Conservation (phyloP, 2,797 vertebrate genomes). For the Cossypha niveicapilla region DNA sequence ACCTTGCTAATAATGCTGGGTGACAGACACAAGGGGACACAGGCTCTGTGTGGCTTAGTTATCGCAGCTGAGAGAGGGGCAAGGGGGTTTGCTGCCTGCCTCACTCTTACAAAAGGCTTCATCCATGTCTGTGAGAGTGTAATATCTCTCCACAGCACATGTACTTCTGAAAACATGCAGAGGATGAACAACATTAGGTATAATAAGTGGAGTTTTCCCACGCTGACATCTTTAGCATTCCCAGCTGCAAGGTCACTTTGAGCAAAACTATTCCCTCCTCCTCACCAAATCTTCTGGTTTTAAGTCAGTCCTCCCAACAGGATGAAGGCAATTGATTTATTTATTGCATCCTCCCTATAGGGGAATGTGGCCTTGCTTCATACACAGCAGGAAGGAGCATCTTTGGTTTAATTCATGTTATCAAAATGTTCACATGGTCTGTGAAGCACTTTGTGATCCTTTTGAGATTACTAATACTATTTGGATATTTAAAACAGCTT, state of each 20-base stretch:
- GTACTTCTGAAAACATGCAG: background rate
- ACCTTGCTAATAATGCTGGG: fast-evolving
- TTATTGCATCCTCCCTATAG: background rate
- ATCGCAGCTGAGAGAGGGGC: background rate
- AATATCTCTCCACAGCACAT: background rate
- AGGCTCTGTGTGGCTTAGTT: background rate
- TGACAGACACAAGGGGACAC: background rate
- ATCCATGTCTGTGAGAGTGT: background rate
- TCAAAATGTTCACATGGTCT: background rate
- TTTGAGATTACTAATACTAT: background rate
- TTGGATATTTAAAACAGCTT: background rate
- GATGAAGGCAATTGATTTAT: background rate
- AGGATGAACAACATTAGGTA: background rate
- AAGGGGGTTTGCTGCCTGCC: background rate
- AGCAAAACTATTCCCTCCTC: background rate
- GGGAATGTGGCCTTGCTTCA: background rate
- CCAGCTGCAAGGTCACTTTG: background rate
- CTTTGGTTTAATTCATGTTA: background rate
- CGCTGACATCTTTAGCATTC: background rate
- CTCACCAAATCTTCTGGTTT: background rate
- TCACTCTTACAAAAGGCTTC: background rate
- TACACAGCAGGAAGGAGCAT: background rate
- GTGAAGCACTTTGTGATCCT: background rate
- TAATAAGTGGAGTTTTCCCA: background rate
- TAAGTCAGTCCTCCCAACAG: background rate